Conservation (phyloP, 2,797 vertebrate species). For the Erithacus rubecula region DNA sequence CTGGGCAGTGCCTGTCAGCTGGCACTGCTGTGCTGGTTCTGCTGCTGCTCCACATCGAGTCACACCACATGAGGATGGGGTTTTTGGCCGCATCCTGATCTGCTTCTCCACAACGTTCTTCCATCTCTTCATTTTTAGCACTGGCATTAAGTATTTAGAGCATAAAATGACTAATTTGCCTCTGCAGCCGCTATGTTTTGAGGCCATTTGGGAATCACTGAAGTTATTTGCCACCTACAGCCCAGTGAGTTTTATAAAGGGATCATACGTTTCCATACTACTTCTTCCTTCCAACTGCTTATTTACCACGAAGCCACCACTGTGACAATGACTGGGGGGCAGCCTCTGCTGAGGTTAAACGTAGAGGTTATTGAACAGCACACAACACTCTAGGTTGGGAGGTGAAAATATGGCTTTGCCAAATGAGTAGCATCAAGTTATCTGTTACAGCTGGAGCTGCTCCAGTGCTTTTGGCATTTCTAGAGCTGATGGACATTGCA, state of each 20-base stretch:
- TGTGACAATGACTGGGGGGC: background rate
- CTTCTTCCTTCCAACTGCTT: background rate
- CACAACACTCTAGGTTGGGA: background rate
- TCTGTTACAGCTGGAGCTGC: slow-evolving; percentile 34
- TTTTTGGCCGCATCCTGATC: slow-evolving; percentile 5
- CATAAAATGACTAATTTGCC: slow-evolving; percentile 24
- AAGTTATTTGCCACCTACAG: slow-evolving; percentile 26
- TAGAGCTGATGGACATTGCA: background rate
- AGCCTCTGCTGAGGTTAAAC: rapidly evolving
- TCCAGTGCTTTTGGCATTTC: slow-evolving; percentile 15
- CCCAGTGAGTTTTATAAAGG: background rate
- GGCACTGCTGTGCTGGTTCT: rapidly evolving
- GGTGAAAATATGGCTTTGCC: background rate
- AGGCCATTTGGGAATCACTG: background rate
- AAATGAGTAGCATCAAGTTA: background rate
- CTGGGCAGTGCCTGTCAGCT: background rate
- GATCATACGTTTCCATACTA: background rate
- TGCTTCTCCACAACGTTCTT: slow-evolving; percentile 42
- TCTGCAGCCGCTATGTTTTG: background rate
- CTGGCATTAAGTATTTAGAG: slow-evolving; percentile 23
- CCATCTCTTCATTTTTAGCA: slow-evolving; percentile 52
- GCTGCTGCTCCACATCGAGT: background rate
- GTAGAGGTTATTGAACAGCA: background rate
- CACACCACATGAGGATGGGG: background rate
- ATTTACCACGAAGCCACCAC: background rate